Percentiles rank a stretch among this genome's conserved stretches.
Evolutionary conservation across 2,113 vertebrate species (phyloP).

Genomic region (Eulemur rufifrons): DNA sequence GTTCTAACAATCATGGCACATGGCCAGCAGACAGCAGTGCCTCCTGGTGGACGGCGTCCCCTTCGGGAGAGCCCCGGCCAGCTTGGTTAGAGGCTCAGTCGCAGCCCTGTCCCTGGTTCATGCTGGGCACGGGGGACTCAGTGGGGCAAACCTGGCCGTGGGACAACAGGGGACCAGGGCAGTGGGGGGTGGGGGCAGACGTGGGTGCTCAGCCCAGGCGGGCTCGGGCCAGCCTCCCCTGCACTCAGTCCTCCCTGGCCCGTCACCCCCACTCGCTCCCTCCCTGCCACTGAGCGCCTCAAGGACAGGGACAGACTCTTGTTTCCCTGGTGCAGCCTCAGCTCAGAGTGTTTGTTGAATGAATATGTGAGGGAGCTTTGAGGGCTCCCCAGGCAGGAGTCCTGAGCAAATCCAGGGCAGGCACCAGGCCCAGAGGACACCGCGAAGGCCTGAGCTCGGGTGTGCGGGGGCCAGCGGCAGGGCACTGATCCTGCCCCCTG

Average conservation of each 20-base stretch:
- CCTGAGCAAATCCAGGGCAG: background rate
- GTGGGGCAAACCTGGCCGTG: background rate
- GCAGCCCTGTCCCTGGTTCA: background rate
- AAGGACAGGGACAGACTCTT: background rate
- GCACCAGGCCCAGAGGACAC: background rate
- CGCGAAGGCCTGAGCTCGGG: background rate
- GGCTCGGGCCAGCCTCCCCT: background rate
- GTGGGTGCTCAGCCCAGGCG: background rate
- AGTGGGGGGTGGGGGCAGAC: background rate
- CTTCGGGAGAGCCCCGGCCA: background rate
- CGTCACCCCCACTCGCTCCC: fast-evolving
- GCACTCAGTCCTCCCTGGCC: too few species aligned
- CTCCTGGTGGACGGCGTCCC: background rate
- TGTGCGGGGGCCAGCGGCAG: background rate
- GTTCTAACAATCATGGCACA: too few species aligned
- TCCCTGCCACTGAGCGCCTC: background rate
- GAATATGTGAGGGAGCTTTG: background rate
- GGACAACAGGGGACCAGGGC: background rate
- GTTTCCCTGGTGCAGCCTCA: background rate
- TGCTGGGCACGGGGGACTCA: conserved; percentile 49
- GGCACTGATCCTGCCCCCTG: background rate
- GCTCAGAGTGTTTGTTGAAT: background rate
- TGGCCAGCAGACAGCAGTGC: fast-evolving
- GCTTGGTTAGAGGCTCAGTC: background rate
- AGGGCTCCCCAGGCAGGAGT: background rate